Base-by-base conservation (phyloP, 1,140 invertebrate genomes). In the Drosophila jambulina region DNA sequence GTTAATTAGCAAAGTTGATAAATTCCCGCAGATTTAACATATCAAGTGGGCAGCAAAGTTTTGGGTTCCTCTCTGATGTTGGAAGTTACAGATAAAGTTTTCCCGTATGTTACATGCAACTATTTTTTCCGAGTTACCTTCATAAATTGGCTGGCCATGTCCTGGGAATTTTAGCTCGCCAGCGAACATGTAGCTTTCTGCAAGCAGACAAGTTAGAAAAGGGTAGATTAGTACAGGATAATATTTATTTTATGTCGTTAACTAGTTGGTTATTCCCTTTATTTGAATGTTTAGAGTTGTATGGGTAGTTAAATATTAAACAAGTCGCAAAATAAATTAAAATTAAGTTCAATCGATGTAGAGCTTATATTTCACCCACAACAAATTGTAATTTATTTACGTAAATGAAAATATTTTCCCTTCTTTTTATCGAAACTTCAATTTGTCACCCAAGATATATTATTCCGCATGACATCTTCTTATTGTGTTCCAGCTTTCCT, bases 1-100 rank as follows among this genome's bases (percentile, higher is more conserved):
- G 64, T 67, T 84, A 75, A 87, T 90, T 87, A 87, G 72, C 25
- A 84, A 88, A 87, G 77, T 87, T 87, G 58, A 84, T 90, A 76
- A 78, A 84, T 78, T 75, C 48, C 46, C 40, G 42, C 77, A 87
- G 62, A 62, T 84, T 87, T 80, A 63, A 67, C 60, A 69, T 53
- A 77, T 80, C 75, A 77, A 80, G 54, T 80, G 67, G 57, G 21
- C 19, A 48, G 60, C 23, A 61, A 60, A 70, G 60, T 67, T 51
- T 12, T 27, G 2, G 9, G 21, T 32, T 61, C 19, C 61, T 13
- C 29, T 17, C 23, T 32, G 61, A 5, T 25, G 34, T n/a, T n/a
- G 38, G 9, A 48, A 59, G 74, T 77, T 69, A 27, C 23, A 36
- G 36, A 23, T 48, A 38, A 78, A 60, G 46, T 59, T 77, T 36